Evolutionary conservation across 2,888 invertebrate species (phyloP).

Genomic region (Agrochola macilenta): DNA sequence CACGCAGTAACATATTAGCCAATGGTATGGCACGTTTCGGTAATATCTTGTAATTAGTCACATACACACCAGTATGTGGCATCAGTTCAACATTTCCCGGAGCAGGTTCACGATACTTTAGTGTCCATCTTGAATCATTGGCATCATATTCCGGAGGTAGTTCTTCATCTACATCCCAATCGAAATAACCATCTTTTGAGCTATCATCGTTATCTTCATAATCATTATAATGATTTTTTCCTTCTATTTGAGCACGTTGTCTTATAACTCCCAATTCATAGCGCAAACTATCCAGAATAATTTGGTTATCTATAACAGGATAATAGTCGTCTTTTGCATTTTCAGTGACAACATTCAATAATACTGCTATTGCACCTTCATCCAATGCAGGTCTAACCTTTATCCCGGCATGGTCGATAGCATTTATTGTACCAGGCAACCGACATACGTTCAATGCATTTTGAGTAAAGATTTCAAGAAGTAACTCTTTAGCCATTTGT

Average conservation of each 20-base stretch:
- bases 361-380: not conserved
- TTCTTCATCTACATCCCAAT: not conserved
- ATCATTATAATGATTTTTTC: too few relatives aligned
- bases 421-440: not conserved
- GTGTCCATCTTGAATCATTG: constrained; percentile 2
- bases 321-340: not conserved
- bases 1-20: not conserved
- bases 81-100: not conserved
- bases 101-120: not conserved
- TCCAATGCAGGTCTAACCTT: not conserved
- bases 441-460: not conserved
- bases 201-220: too few relatives aligned
- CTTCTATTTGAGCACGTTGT: too few relatives aligned
- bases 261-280: not conserved
- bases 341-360: not conserved
- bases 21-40: not conserved
- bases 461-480: not conserved
- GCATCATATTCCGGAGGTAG: constrained; percentile 3
- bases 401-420: not conserved
- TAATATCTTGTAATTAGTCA: too few relatives aligned
- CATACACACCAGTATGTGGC: not conserved
- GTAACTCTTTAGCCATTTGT: not conserved
- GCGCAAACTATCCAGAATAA: not conserved
- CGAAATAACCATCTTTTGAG: too few relatives aligned
- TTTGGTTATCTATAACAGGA: not conserved